Evolutionary conservation across 2,113 vertebrate genomes (phyloP), one percentile per base, ranked within the genome.

Genomic region (Peromyscus californicus): DNA sequence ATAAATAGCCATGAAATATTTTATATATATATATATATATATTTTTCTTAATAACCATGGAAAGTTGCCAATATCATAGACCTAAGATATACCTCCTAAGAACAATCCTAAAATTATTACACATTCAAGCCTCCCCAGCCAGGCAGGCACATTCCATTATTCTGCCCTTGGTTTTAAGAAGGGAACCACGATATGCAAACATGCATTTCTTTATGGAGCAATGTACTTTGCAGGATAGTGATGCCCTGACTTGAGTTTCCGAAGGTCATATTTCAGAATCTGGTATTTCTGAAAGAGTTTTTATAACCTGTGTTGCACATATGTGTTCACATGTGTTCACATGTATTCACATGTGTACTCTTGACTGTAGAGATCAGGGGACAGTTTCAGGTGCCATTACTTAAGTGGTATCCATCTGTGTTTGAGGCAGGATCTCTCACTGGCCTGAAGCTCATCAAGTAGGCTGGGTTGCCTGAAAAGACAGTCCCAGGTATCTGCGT

Each of bases 31-130:
- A 57, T 15, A 57, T 57, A 57, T 15, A 57, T 57, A 57, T 57
- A 57, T 57, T n/a, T n/a, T 48, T 48, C 6, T 85, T 78, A 90
- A 74, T 59, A 51, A 45, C 54, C 54, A 75, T 45, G 67, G 57
- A 90, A 94, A 94, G 36, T 85, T 95, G 61, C 54, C 78, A 75
- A 59, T 74, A 92, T 80, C 54, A 78, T 69, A 82, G 82, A 95
- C 93, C 5, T 16, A 42, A 78, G 84, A 93, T 33, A 5, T 48
- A 75, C 94, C n/a, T 39, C 65, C 90, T 69, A 61, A 36, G 59
- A 70, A 90, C 19, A 17, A 65, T 95, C 45, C 97, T 80, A 87
- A 93, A 97, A 51, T 33, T 45, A 65, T 2, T 33, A 13, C 29
- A 82, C 97, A 80, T 89, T 69, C 59, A 65, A 96, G n/a, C 29